Evolutionary conservation across 1,140 invertebrate species (phyloP).

Genomic region (Forficula auricularia): DNA sequence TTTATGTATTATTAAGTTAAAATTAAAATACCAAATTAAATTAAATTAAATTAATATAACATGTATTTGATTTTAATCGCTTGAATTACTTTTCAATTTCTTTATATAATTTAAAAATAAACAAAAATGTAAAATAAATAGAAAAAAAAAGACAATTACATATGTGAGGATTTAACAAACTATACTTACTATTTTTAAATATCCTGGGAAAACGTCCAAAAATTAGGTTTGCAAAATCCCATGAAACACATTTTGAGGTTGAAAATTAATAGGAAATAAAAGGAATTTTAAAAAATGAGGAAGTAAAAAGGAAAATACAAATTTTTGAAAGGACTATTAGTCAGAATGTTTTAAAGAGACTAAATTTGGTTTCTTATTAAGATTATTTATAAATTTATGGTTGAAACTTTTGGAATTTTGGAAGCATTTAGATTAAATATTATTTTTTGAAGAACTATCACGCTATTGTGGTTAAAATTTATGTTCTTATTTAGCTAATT

Average conservation of each 20-base stretch:
- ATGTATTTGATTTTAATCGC: no score
- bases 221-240: constrained; percentile 12
- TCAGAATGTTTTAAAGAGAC: not conserved
- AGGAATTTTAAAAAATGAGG: not conserved
- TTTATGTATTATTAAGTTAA: no score
- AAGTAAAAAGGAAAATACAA: not conserved
- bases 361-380: not conserved
- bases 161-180: not conserved
- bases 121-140: no score
- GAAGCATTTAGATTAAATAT: no score
- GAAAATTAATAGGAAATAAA: not conserved
- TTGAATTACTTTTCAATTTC: no score
- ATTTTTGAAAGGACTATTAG: not conserved
- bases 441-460: no score
- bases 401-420: not conserved
- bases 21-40: no score
- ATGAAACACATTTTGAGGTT: constrained; percentile 13
- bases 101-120: no score
- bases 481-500: no score
- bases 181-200: constrained; percentile 13
- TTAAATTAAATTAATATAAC: no score
- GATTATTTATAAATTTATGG: not conserved
- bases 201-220: constrained; percentile 11
- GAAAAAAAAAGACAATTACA: no score
- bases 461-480: no score